Evolutionary conservation across 2,113 vertebrate species (phyloP).

Genomic region (Aleadryas rufinucha): DNA sequence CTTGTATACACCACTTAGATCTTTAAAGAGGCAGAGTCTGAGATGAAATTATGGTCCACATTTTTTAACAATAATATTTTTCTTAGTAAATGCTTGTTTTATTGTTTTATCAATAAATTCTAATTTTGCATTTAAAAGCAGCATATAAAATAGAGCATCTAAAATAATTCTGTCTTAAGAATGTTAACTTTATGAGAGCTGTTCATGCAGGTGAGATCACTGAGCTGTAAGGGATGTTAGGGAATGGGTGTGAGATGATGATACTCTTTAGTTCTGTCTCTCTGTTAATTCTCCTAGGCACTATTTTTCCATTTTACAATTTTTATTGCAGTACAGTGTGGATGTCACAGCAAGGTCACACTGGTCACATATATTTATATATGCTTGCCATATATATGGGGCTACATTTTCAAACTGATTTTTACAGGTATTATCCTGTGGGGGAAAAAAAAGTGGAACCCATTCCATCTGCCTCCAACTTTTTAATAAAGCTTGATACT

Average conservation of each 20-base stretch:
- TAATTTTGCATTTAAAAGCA: neutral
- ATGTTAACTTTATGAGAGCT: neutral
- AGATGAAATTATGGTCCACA: neutral
- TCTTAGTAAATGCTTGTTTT: neutral
- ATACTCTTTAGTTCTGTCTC: neutral
- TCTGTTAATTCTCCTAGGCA: neutral
- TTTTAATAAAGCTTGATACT: neutral
- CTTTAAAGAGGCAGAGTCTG: constrained; percentile 26
- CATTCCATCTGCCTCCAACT: neutral
- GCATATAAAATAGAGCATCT: neutral
- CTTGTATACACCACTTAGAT: neutral
- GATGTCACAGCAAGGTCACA: neutral
- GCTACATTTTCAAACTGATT: neutral
- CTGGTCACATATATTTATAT: neutral
- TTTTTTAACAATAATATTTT: neutral
- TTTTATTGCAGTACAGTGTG: neutral
- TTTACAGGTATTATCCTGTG: neutral
- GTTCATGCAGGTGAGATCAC: neutral
- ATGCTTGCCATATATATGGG: neutral
- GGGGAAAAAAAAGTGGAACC: neutral
- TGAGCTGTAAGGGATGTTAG: neutral
- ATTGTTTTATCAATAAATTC: neutral
- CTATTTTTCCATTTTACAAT: neutral
- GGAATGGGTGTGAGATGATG: neutral
- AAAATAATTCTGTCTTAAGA: neutral